Evolutionary conservation across 2,797 vertebrate species (phyloP).

Genomic region (Hydrocynus forskahlii): DNA sequence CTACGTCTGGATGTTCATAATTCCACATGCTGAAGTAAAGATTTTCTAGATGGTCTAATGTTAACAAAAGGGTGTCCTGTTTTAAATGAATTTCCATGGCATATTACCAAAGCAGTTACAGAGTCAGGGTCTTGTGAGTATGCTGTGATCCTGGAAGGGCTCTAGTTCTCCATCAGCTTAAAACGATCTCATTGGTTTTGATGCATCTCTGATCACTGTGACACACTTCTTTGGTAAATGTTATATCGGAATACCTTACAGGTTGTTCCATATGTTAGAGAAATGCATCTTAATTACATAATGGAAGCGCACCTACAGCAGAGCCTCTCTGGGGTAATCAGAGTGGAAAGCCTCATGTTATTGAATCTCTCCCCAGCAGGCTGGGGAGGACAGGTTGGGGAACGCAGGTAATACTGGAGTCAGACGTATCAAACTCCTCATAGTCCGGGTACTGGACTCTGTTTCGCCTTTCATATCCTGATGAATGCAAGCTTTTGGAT

Average conservation of each 20-base stretch:
- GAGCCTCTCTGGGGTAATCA: conserved; percentile 19
- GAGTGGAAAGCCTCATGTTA: conserved; percentile 5
- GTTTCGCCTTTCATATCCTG: not conserved
- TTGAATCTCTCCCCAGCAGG: conserved; percentile 3
- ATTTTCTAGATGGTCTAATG: conserved; percentile 16
- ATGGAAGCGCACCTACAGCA: conserved; percentile 27
- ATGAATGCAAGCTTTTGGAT: not conserved
- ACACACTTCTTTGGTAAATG: conserved; percentile 38
- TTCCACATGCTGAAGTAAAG: conserved; percentile 13
- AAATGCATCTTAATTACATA: conserved; percentile 40
- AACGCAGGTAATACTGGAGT: conserved; percentile 8
- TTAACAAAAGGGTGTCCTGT: conserved; percentile 11
- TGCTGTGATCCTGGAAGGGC: not conserved
- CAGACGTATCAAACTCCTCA: conserved; percentile 11
- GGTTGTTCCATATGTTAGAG: conserved; percentile 24
- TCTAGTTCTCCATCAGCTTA: not conserved
- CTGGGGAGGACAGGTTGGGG: conserved; percentile 7
- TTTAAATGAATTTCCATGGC: conserved; percentile 16
- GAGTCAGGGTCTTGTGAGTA: conserved; percentile 16
- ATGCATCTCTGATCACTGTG: conserved; percentile 18
- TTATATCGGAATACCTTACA: conserved; percentile 26
- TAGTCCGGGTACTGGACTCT: not conserved
- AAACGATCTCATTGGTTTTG: conserved; percentile 15
- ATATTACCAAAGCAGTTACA: not conserved
- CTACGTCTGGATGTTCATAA: not conserved